Evolutionary conservation across 2,797 vertebrate species (phyloP).

Genomic region (Neostethus bicornis): DNA sequence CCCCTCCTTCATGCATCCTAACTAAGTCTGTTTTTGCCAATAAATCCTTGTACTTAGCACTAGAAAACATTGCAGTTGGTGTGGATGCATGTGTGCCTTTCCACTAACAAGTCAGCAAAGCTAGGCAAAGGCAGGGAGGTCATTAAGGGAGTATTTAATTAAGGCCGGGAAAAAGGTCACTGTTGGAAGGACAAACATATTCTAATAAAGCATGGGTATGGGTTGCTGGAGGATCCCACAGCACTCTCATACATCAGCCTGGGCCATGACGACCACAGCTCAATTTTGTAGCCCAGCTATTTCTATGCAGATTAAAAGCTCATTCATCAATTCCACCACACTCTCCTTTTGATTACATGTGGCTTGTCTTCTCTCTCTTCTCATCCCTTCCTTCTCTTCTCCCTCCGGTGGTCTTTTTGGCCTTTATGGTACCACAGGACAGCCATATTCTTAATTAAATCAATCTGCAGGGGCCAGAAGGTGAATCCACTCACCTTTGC

Average conservation of each 20-base stretch:
- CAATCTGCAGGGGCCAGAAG: constrained; percentile 62
- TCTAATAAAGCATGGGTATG: constrained; percentile 73
- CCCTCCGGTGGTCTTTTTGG: constrained; percentile 16
- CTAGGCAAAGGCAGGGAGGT: constrained; percentile 71
- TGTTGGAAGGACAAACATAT: constrained; percentile 82
- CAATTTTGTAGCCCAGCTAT: constrained; percentile 67
- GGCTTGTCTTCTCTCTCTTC: constrained; percentile 9
- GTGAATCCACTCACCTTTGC: constrained; percentile 67
- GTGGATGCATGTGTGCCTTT: constrained; percentile 6
- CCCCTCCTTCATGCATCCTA: constrained; percentile 26
- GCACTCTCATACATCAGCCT: constrained; percentile 65
- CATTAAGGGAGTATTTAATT: constrained; percentile 83
- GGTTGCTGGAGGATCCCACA: constrained; percentile 55
- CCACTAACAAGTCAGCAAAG: constrained; percentile 66
- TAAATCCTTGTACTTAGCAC: constrained; percentile 2
- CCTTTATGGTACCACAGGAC: constrained; percentile 37
- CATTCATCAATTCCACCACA: constrained; percentile 70
- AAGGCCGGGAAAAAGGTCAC: constrained; percentile 81
- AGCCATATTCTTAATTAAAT: constrained; percentile 71
- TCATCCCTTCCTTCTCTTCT: constrained; percentile 4
- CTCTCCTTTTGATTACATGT: constrained; percentile 64
- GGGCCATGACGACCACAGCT: constrained; percentile 57
- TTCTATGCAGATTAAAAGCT: constrained; percentile 78
- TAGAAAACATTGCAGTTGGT: constrained; percentile 2
- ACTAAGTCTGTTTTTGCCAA: background rate